Evolutionary conservation across 2,888 invertebrate genomes (phyloP).

Genomic region (Amaurobius ferox): DNA sequence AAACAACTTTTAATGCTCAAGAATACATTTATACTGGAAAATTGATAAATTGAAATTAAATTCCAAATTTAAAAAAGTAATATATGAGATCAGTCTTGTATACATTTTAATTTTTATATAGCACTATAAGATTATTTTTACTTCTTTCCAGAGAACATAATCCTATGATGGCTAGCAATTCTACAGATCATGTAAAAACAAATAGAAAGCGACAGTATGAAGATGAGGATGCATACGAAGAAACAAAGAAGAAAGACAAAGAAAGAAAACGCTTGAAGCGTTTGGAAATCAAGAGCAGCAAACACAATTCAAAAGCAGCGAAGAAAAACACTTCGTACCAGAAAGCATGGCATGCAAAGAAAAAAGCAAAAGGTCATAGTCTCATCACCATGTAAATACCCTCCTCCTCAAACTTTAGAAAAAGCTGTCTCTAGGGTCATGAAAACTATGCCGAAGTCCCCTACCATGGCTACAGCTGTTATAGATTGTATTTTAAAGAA

Average conservation of each 20-base stretch:
- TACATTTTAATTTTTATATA: no score
- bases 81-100: no score
- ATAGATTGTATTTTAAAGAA: not conserved
- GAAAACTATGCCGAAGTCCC: not conserved
- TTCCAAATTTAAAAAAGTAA: no score
- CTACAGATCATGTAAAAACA: slow-evolving; percentile 4
- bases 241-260: not conserved
- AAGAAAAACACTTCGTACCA: not conserved
- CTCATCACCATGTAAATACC: not conserved
- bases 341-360: slow-evolving; percentile 1
- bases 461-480: slow-evolving; percentile 1
- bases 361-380: not conserved
- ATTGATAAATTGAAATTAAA: no score
- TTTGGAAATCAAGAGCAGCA: not conserved
- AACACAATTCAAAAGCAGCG: not conserved
- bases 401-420: slow-evolving; percentile 1
- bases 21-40: no score
- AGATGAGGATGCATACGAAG: not conserved
- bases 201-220: not conserved
- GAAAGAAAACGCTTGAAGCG: slow-evolving; percentile 3
- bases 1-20: no score
- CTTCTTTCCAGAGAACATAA: not conserved
- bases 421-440: not conserved
- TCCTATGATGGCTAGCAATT: not conserved
- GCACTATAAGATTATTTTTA: no score